Evolutionary conservation across 2,797 vertebrate species (phyloP), one percentile per base, ranked within the genome.

Genomic region (Acrossocheilus fasciatus): DNA sequence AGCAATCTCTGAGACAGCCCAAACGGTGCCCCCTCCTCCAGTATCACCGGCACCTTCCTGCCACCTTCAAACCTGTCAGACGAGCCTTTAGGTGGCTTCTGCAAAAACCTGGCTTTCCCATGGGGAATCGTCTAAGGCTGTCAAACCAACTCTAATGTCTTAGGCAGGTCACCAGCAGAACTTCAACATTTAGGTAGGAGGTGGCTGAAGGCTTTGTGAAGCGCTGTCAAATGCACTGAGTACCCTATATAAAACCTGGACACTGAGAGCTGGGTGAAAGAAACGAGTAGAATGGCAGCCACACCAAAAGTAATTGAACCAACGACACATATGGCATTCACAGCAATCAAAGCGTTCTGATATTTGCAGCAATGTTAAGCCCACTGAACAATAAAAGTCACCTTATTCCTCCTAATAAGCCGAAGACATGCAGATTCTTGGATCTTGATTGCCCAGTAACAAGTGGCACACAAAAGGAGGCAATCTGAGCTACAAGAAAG

Each of bases 111-210:
- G n/a, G n/a, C 80, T 70, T 59, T 85, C 84, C 84, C 81, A 66
- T 68, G 45, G 89, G 87, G 64, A 86, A 77, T 69, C 73, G 70
- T 88, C 80, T 83, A 26, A 62, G 72, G 41, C 83, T 89, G 87
- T 88, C 87, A 85, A 82, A 59, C 69, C 84, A 76, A 62, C 82
- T 79, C 78, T 85, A 85, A 85, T 83, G 87, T 87, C 83, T 87
- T 62, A 84, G 80, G 69, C 86, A 87, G 57, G 68, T 81, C 85
- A 83, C 70, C 15, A 43, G 81, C 64, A 81, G 70, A 74, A 84
- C 83, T 85, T 83, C 54, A 75, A 86, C 47, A 47, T 82, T 73
- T 57, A 18, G 26, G 66, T 36, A 41, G 81, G 85, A 26, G 43
- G 43, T 41, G 73, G 54, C 39, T 43, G 59, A 76, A 47, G 52